Conservation (phyloP, 2,797 vertebrate species). For the Scleropages formosus region DNA sequence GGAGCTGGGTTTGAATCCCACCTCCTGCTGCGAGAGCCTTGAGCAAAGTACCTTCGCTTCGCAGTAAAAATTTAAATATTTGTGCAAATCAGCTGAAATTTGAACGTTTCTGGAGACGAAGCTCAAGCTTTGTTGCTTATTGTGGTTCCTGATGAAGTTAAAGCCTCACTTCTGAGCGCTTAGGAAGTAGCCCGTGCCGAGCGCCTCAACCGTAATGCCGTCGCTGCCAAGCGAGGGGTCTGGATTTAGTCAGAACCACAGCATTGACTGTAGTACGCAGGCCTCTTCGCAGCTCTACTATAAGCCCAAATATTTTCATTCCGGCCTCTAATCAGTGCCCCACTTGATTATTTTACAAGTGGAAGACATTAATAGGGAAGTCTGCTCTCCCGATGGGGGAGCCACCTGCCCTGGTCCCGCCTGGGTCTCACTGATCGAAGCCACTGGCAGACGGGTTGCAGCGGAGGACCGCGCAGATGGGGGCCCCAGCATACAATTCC, state of each 20-base stretch:
- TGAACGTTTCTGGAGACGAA: not conserved
- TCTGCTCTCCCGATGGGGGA: conserved; percentile 10
- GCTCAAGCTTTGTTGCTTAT: not conserved
- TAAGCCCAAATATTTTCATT: conserved; percentile 50
- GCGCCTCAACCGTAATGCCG: conserved; percentile 20
- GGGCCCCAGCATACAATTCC: too few species aligned
- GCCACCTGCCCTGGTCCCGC: conserved; percentile 35
- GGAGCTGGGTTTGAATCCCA: too few species aligned
- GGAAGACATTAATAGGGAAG: conserved; percentile 47
- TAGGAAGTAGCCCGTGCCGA: conserved; percentile 21
- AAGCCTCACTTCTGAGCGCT: conserved; percentile 27
- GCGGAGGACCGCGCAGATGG: conserved; percentile 32
- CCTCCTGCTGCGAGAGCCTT: too few species aligned
- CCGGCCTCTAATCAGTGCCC: conserved; percentile 41
- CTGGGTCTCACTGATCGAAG: conserved; percentile 34
- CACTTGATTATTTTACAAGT: conserved; percentile 41
- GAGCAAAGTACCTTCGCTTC: too few species aligned
- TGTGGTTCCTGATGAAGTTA: not conserved
- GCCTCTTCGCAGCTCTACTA: conserved; percentile 28
- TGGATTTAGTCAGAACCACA: conserved; percentile 39
- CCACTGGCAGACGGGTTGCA: conserved; percentile 34
- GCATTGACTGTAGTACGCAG: conserved; percentile 15
- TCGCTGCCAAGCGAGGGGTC: conserved; percentile 27
- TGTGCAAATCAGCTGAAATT: not conserved
- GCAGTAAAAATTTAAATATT: too few species aligned